phyloP scores from a whole-genome alignment of 2,113 vertebrate species.

The Peucedramus taeniatus region DNA sequence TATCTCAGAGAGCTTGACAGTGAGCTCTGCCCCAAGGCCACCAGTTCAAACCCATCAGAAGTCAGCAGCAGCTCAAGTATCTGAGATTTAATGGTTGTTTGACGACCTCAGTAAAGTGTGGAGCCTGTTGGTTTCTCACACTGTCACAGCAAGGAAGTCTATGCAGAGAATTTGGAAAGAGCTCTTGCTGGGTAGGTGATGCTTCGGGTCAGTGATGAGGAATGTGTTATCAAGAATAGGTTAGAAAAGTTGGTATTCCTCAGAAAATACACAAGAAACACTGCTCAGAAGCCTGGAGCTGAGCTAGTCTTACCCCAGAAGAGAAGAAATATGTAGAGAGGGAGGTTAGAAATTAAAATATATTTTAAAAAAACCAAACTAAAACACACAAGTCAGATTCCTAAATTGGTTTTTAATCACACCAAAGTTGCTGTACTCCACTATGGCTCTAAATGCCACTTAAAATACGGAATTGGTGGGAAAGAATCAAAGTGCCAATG shows the following conservation, averaged over 20 bases:
- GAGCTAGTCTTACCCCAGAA: neutral
- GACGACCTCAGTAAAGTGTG: neutral
- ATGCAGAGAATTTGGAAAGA: neutral
- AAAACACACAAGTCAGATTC: neutral
- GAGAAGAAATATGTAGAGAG: neutral
- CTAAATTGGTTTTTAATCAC: neutral
- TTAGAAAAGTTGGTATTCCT: neutral
- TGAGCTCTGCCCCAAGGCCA: neutral
- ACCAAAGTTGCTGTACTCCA: neutral
- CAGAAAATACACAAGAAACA: neutral
- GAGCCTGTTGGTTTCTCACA: neutral
- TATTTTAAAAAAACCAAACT: fast-evolving
- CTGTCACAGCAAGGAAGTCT: neutral
- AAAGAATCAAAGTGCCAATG: neutral
- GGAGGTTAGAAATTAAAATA: neutral
- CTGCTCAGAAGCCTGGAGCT: neutral
- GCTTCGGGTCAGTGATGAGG: neutral
- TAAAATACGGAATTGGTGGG: neutral
- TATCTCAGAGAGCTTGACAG: neutral
- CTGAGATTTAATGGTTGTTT: conserved; percentile 16
- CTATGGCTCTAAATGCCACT: neutral
- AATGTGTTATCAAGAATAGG: neutral
- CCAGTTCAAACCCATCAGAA: conserved; percentile 21
- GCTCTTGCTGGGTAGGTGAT: neutral
- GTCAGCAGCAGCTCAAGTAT: neutral